Conservation (phyloP, 2,888 invertebrate genomes). For the Spilarctia lutea region DNA sequence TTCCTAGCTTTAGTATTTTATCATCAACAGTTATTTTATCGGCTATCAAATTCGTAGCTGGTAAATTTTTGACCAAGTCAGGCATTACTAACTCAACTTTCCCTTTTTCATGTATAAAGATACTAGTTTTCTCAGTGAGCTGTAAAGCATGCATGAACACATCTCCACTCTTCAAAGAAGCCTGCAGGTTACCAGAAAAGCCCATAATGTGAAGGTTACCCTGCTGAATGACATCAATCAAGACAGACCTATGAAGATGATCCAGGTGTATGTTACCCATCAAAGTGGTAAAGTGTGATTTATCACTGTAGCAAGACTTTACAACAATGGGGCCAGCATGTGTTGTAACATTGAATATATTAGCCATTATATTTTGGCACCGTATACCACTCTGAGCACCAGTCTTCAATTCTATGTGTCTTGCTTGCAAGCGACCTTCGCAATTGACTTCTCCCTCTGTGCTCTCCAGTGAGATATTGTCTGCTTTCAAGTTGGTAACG, state of each 20-base stretch:
- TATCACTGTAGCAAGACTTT: slow-evolving; percentile 82
- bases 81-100: slow-evolving; percentile 80
- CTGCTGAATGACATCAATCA: slow-evolving; percentile 81
- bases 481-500: slow-evolving; percentile 75
- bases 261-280: slow-evolving; percentile 79
- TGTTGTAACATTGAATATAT: slow-evolving; percentile 70
- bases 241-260: slow-evolving; percentile 75
- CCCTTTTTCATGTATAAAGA: slow-evolving; percentile 84
- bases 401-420: slow-evolving; percentile 77
- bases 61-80: slow-evolving; percentile 77
- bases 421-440: slow-evolving; percentile 75
- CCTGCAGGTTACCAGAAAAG: slow-evolving; percentile 78
- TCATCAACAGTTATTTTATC: slow-evolving; percentile 81
- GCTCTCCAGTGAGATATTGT: slow-evolving; percentile 77
- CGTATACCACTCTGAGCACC: slow-evolving; percentile 72
- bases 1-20: slow-evolving; percentile 78
- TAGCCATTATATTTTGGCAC: slow-evolving; percentile 82
- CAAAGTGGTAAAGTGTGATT: slow-evolving; percentile 80
- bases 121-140: slow-evolving; percentile 79
- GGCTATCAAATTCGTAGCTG: slow-evolving; percentile 82
- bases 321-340: slow-evolving; percentile 78
- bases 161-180: slow-evolving; percentile 81
- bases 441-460: slow-evolving; percentile 70
- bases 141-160: slow-evolving; percentile 80
- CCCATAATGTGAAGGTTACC: slow-evolving; percentile 80